These are phyloP conservation scores for Labeo rohita DNA, from an alignment of 2,113 vertebrate species.

Conservation along the genomic window DNA sequence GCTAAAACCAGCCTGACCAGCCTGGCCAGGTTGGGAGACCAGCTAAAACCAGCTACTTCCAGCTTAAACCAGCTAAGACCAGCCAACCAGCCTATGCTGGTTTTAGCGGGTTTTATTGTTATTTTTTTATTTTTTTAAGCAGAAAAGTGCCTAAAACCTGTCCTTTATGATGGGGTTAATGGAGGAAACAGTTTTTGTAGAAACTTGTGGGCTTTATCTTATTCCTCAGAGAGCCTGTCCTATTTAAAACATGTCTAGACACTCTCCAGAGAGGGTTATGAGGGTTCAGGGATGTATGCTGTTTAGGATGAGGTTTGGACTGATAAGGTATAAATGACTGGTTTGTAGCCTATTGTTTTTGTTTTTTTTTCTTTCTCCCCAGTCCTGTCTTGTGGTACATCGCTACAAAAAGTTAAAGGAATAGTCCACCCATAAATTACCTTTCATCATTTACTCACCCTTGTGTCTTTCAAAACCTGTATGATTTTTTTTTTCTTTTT, in stretches of 20 bases:
- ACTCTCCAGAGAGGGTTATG: background rate
- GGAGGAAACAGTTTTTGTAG: background rate
- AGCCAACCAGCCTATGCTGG: too few species aligned
- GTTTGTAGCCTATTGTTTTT: background rate
- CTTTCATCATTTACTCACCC: background rate
- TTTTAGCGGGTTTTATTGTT: too few species aligned
- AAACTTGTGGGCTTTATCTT: background rate
- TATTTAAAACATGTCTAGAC: background rate
- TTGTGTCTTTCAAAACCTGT: background rate
- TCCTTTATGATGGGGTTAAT: background rate
- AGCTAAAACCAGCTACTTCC: too few species aligned
- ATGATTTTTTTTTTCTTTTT: too few species aligned
- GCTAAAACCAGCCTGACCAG: too few species aligned
- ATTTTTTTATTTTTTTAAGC: too few species aligned
- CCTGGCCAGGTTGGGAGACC: too few species aligned
- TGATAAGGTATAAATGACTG: background rate
- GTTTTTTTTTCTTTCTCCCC: too few species aligned
- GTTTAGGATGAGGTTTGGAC: background rate
- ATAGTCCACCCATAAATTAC: background rate
- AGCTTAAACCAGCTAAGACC: too few species aligned
- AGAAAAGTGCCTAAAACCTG: background rate
- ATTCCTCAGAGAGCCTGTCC: background rate
- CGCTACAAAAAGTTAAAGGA: background rate
- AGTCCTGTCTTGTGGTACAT: background rate
- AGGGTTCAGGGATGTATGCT: background rate